A percentile compares a stretch with the other conserved stretches of the same genome.
phyloP scores from a whole-genome alignment of 2,797 vertebrate genomes.

The Chiroxiphia lanceolata region DNA sequence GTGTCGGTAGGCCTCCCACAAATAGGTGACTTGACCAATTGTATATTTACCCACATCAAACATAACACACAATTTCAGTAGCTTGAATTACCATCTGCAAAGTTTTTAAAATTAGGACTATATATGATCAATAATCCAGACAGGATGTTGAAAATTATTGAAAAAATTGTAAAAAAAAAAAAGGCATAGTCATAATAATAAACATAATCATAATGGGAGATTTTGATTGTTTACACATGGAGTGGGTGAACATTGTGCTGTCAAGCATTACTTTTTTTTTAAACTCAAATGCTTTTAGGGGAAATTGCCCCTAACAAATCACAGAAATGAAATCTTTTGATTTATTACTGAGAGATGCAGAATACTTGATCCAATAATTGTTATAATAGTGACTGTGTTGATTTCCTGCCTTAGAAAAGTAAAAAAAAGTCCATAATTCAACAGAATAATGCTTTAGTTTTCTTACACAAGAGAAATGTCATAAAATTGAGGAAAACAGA shows the following conservation, averaged over 20 bases:
- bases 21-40: background rate
- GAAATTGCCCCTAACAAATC: background rate
- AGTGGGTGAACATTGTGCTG: background rate
- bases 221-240: background rate
- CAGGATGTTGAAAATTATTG: background rate
- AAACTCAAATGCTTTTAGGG: background rate
- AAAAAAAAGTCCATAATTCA: background rate
- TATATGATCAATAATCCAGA: background rate
- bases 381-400: background rate
- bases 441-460: background rate
- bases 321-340: background rate
- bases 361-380: background rate
- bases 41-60: background rate
- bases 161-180: background rate
- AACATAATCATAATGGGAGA: background rate
- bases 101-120: background rate
- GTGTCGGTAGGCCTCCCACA: background rate
- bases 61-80: background rate
- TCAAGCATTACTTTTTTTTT: rapidly evolving
- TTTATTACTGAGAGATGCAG: background rate
- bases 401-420: background rate
- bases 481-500: background rate
- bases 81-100: background rate
- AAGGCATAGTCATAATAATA: background rate
- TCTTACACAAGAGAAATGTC: background rate